Percentiles rank a stretch among this genome's conserved stretches.
Conservation (phyloP, 1,140 invertebrate species). For the Ceratosolen fusciceps region DNA sequence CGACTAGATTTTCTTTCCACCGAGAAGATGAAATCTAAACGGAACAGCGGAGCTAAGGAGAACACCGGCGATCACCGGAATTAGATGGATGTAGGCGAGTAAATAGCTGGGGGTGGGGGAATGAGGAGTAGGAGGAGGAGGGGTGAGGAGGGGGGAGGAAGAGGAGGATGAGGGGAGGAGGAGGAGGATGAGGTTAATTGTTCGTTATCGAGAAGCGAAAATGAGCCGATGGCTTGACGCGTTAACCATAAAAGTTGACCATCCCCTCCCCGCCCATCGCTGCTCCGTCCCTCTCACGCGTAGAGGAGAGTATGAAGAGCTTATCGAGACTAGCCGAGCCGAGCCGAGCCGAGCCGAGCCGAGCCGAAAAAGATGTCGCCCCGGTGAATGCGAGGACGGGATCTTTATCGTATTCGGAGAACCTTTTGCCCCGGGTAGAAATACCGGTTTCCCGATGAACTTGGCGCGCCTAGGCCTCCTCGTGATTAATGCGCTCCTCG, state of each 20-base stretch:
- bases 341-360: not conserved
- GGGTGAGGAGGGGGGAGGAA: too few species aligned
- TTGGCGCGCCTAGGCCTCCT: not conserved
- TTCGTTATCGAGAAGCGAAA: not conserved
- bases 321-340: too few species aligned
- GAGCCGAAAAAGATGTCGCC: not conserved
- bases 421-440: not conserved
- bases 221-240: not conserved
- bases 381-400: not conserved
- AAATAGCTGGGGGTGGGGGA: too few species aligned
- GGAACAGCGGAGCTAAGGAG: too few species aligned
- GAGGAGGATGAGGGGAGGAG: too few species aligned
- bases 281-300: not conserved
- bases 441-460: constrained; percentile 24
- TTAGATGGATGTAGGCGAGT: too few species aligned
- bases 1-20: too few species aligned
- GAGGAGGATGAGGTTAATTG: not conserved
- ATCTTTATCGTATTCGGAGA: constrained; percentile 32
- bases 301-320: too few species aligned
- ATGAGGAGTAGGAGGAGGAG: too few species aligned
- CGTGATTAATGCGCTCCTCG: constrained; percentile 42
- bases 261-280: too few species aligned
- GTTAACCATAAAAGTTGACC: not conserved
- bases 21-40: too few species aligned
- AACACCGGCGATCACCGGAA: too few species aligned